phyloP scores from a whole-genome alignment of 2,888 invertebrate genomes.

The Tethea ocularis region DNA sequence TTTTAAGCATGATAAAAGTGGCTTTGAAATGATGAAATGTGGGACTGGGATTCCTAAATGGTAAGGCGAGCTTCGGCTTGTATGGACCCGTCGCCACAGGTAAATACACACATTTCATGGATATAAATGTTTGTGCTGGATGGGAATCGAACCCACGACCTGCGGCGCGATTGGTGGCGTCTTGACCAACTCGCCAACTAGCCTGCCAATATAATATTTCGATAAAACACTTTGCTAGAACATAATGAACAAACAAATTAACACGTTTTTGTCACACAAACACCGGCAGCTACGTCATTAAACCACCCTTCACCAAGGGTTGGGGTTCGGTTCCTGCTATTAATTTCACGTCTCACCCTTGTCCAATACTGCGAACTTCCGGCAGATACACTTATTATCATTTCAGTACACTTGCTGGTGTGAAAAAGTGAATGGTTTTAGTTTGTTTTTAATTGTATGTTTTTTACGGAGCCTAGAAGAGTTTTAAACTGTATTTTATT shows the following conservation, averaged over 20 bases:
- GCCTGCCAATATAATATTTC: not conserved
- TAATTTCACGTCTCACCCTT: slow-evolving; percentile 37
- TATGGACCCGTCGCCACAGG: too few relatives aligned
- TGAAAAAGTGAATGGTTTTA: not conserved
- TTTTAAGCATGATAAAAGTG: too few relatives aligned
- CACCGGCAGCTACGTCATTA: not conserved
- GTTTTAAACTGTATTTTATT: too few relatives aligned
- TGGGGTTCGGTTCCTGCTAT: slow-evolving; percentile 39
- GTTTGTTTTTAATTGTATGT: not conserved
- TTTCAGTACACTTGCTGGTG: not conserved
- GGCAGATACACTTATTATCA: slow-evolving; percentile 3
- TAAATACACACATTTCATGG: too few relatives aligned
- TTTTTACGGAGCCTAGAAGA: too few relatives aligned
- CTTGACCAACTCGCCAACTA: too few relatives aligned
- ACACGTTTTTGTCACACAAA: not conserved
- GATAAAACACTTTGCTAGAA: not conserved
- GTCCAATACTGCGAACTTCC: slow-evolving; percentile 18
- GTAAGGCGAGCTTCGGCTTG: too few relatives aligned
- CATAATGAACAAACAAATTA: slow-evolving; percentile 3
- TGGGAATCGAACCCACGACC: too few relatives aligned
- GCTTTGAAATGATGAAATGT: too few relatives aligned
- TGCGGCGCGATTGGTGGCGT: too few relatives aligned
- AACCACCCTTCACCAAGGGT: slow-evolving; percentile 15
- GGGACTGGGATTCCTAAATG: too few relatives aligned
- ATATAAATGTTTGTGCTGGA: too few relatives aligned